phyloP scores from a whole-genome alignment of 2,113 vertebrate genomes.

The Dasyprocta punctata region DNA sequence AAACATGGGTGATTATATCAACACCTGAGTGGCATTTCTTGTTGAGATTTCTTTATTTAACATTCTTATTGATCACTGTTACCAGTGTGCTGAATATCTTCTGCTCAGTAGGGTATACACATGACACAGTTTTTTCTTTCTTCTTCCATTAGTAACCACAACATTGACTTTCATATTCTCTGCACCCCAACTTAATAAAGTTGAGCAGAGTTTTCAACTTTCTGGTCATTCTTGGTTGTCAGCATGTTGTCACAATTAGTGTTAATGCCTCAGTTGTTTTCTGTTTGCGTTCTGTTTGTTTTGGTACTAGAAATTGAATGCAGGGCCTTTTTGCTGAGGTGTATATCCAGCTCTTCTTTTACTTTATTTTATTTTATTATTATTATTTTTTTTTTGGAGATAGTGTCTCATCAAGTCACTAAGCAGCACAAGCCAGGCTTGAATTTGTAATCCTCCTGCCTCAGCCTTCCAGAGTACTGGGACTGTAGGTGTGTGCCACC shows the following conservation, averaged over 20 bases:
- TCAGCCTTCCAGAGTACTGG: background rate
- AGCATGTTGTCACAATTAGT: background rate
- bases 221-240: background rate
- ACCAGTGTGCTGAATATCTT: background rate
- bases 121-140: background rate
- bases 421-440: background rate
- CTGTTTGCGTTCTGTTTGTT: background rate
- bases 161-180: background rate
- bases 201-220: background rate
- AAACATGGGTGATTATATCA: background rate
- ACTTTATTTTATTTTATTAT: too few species aligned
- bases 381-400: background rate
- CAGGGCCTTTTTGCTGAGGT: background rate
- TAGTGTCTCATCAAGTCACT: background rate
- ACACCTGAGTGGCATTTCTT: background rate
- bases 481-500: background rate
- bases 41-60: background rate
- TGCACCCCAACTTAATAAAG: background rate
- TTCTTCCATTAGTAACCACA: background rate
- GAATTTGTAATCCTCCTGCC: background rate
- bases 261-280: background rate
- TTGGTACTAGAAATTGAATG: background rate
- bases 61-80: background rate
- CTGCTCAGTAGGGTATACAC: background rate
- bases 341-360: background rate